These are phyloP conservation scores for Hemibagrus wyckioides DNA, from an alignment of 2,113 vertebrate species.

Conservation along the genomic window DNA sequence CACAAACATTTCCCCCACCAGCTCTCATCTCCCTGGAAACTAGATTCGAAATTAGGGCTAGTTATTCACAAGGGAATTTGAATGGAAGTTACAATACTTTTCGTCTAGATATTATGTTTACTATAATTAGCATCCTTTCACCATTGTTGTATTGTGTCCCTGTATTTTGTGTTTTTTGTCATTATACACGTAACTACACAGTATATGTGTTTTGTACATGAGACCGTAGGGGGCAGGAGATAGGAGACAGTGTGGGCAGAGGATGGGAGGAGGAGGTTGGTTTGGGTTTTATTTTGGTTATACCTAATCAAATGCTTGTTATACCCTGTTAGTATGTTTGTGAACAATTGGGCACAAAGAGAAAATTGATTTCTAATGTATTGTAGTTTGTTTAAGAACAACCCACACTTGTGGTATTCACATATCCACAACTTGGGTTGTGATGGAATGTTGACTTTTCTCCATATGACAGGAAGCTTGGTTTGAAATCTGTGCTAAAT, in stretches of 20 bases:
- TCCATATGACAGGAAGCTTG: background rate
- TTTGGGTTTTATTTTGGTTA: no score
- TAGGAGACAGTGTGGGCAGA: no score
- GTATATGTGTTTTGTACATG: background rate
- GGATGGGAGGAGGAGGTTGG: no score
- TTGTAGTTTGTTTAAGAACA: background rate
- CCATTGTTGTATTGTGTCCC: no score
- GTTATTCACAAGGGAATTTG: conserved; percentile 3
- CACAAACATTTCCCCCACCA: conserved; percentile 11
- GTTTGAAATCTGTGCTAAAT: background rate
- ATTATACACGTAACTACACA: no score
- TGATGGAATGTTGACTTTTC: background rate
- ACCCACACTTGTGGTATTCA: background rate
- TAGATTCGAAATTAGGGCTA: background rate
- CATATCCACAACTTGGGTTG: background rate
- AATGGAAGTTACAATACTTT: conserved; percentile 4
- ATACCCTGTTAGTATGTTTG: background rate
- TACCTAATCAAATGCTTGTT: no score
- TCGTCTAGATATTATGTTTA: no score
- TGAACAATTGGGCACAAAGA: no score
- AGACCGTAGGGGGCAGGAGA: no score
- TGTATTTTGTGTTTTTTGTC: background rate
- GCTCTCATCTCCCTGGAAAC: conserved; percentile 33
- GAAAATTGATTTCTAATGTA: no score
- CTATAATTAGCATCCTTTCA: no score